These are phyloP conservation scores for Hemaris fuciformis DNA, from an alignment of 2,888 invertebrate genomes.

Conservation along the genomic window DNA sequence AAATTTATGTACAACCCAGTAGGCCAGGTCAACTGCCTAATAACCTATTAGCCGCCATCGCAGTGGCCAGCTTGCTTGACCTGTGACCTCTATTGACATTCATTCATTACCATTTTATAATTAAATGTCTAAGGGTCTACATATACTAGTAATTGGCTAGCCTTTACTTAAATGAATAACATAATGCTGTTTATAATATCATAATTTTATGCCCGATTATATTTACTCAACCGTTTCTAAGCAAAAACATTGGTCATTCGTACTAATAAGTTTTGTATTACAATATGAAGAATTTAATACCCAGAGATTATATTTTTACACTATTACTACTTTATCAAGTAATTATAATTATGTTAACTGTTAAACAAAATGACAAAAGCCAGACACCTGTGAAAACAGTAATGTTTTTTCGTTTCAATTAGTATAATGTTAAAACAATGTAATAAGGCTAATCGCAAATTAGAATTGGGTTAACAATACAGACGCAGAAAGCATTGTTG, in stretches of 20 bases:
- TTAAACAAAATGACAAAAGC: neutral
- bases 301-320: too few species aligned
- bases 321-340: too few species aligned
- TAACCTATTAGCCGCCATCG: neutral
- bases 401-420: neutral
- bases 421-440: neutral
- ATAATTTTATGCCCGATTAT: too few species aligned
- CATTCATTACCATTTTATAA: neutral
- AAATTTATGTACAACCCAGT: slow-evolving; percentile 28
- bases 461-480: neutral
- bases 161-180: neutral
- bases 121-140: neutral
- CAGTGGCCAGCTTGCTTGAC: neutral
- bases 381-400: neutral
- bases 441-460: neutral
- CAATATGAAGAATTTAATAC: too few species aligned
- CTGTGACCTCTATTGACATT: neutral
- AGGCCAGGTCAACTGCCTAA: neutral
- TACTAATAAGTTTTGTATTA: too few species aligned
- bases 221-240: too few species aligned
- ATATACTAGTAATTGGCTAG: neutral
- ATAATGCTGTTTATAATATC: too few species aligned
- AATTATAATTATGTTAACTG: too few species aligned
- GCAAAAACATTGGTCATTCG: too few species aligned
- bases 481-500: neutral